Conservation (phyloP, 2,888 invertebrate genomes). For the Pterostichus madidus region DNA sequence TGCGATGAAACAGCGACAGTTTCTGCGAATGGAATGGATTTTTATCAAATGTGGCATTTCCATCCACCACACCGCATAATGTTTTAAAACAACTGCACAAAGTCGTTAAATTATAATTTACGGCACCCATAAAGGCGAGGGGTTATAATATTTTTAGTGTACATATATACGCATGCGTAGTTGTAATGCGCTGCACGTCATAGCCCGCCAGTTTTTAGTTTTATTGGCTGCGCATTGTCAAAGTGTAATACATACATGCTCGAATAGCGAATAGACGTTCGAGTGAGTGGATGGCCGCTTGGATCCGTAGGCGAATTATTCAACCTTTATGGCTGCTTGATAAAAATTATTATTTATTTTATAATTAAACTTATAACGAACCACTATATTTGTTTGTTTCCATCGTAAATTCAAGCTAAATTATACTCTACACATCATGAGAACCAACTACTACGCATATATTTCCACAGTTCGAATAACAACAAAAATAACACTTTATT, state of each 20-base stretch:
- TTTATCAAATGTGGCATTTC: constrained; percentile 73
- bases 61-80: constrained; percentile 72
- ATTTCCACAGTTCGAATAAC: too few relatives aligned
- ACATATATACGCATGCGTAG: constrained; percentile 72
- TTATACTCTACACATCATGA: constrained; percentile 7
- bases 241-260: constrained; percentile 57
- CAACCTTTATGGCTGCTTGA: constrained; percentile 14
- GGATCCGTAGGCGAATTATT: constrained; percentile 22
- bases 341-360: constrained; percentile 51
- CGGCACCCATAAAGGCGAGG: constrained; percentile 76
- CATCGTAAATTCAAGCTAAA: constrained; percentile 17
- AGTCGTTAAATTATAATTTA: constrained; percentile 78
- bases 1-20: constrained; percentile 16
- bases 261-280: constrained; percentile 1
- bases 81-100: constrained; percentile 77
- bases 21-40: constrained; percentile 71
- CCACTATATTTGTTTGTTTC: constrained; percentile 12
- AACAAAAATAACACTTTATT: too few relatives aligned
- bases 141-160: constrained; percentile 77
- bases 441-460: too few relatives aligned
- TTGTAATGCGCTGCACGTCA: constrained; percentile 41
- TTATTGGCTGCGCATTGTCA: constrained; percentile 49
- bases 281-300: too few relatives aligned
- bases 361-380: constrained; percentile 40
- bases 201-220: constrained; percentile 44